Evolutionary conservation across 2,888 invertebrate genomes (phyloP).

Genomic region (Meandrusa payeni): DNA sequence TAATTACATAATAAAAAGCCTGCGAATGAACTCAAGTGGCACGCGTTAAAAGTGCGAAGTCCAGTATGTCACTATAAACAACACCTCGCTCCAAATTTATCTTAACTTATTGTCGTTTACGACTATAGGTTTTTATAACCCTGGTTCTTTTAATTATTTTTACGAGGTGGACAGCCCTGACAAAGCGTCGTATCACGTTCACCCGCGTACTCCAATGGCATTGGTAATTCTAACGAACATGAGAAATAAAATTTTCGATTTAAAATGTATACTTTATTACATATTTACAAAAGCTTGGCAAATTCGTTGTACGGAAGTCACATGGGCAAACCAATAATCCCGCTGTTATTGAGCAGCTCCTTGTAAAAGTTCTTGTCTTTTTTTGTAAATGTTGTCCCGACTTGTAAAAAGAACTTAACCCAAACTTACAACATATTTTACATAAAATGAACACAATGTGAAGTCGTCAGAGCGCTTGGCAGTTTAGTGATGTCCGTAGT

Average conservation of each 20-base stretch:
- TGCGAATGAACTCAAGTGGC: too few species aligned
- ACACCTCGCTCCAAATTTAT: too few species aligned
- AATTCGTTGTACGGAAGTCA: constrained; percentile 44
- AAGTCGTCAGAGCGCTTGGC: background rate
- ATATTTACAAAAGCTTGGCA: constrained; percentile 54
- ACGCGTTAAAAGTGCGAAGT: too few species aligned
- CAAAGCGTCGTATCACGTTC: background rate
- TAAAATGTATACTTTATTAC: constrained; percentile 36
- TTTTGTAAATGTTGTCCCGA: too few species aligned
- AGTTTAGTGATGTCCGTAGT: constrained; percentile 50
- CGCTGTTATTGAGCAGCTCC: too few species aligned
- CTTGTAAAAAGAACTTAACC: too few species aligned
- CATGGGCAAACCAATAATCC: constrained; percentile 8
- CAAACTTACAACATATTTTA: background rate
- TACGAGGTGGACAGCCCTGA: background rate
- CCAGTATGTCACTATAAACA: too few species aligned
- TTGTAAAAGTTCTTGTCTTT: background rate
- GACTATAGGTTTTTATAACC: too few species aligned
- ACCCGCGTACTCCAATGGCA: constrained; percentile 10
- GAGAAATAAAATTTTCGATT: background rate
- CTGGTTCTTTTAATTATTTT: too few species aligned
- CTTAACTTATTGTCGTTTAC: too few species aligned
- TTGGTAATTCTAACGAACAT: constrained; percentile 1
- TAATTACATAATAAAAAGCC: too few species aligned
- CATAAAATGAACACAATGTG: constrained; percentile 27